Evolutionary conservation across 2,797 vertebrate species (phyloP).

Genomic region (Sebastes jordani): DNA sequence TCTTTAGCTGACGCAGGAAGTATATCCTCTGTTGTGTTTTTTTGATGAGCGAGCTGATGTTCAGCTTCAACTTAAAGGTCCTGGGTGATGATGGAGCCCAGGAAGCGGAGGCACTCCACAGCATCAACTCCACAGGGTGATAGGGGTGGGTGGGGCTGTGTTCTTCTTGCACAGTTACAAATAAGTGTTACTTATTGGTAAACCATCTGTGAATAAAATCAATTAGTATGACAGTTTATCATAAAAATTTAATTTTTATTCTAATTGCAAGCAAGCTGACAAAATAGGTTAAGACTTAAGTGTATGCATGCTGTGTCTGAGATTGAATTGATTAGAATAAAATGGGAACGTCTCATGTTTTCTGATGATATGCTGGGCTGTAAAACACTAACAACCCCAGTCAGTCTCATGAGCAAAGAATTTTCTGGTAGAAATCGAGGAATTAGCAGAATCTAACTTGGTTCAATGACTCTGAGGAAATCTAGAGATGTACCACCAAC

Average conservation of each 20-base stretch:
- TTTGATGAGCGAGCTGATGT: neutral
- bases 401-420: conserved; percentile 1
- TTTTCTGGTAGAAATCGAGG: neutral
- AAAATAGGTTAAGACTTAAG: neutral
- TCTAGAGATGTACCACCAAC: neutral
- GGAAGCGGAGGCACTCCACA: neutral
- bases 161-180: neutral
- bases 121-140: neutral
- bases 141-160: neutral
- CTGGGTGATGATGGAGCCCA: neutral
- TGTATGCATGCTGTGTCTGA: neutral
- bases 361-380: conserved; percentile 26
- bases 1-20: neutral
- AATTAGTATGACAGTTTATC: neutral
- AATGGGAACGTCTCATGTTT: conserved; percentile 21
- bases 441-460: conserved; percentile 20
- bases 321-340: conserved; percentile 1
- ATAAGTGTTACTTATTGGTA: neutral
- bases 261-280: neutral
- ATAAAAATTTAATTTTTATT: neutral
- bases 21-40: neutral
- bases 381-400: neutral
- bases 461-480: conserved; percentile 22
- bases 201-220: conserved; percentile 1
- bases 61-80: neutral